Evolutionary conservation across 2,113 vertebrate species (phyloP).

Genomic region (Clinocottus analis): DNA sequence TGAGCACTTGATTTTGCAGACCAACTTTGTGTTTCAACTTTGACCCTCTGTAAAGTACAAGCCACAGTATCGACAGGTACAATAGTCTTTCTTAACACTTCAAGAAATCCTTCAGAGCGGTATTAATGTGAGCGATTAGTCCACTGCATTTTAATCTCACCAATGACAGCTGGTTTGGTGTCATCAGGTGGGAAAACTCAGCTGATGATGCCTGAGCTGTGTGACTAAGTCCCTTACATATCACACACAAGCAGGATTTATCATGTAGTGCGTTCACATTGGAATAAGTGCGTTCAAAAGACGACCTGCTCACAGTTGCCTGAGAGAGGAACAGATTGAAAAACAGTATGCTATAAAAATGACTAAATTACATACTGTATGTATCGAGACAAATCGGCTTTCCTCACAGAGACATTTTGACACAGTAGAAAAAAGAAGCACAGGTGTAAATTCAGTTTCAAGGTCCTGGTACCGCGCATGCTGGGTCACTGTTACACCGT

Average conservation of each 20-base stretch:
- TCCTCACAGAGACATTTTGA: neutral
- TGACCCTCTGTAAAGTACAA: neutral
- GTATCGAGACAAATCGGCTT: neutral
- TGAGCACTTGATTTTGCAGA: neutral
- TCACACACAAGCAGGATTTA: neutral
- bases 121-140: neutral
- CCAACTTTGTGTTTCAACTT: neutral
- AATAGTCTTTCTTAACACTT: neutral
- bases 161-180: neutral
- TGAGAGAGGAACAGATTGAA: neutral
- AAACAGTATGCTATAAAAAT: neutral
- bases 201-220: neutral
- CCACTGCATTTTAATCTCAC: neutral
- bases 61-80: no score
- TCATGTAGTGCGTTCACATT: neutral
- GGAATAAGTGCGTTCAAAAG: neutral
- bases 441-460: neutral
- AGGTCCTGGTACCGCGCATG: neutral
- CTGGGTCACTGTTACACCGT: neutral
- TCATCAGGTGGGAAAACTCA: neutral
- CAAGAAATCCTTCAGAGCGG: neutral
- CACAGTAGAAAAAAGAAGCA: neutral
- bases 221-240: neutral
- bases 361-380: neutral
- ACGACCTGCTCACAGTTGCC: neutral